phyloP scores from a whole-genome alignment of 1,140 invertebrate species.

The Calephelis virginiensis region DNA sequence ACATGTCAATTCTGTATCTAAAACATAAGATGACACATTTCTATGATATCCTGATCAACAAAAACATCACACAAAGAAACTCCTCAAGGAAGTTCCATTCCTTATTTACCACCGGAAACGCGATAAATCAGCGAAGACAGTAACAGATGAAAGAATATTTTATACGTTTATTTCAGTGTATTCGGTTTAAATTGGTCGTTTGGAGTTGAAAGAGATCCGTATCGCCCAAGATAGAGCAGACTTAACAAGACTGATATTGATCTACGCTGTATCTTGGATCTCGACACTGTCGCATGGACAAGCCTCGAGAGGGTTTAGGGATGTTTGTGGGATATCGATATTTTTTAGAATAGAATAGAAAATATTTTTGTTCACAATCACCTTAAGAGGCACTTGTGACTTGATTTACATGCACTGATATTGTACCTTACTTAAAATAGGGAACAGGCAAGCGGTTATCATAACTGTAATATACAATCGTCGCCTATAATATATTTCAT shows the following conservation, averaged over 20 bases:
- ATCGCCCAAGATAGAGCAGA: conserved; percentile 1
- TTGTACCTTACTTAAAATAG: too few relatives aligned
- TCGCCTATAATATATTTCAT: too few relatives aligned
- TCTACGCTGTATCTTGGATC: background rate
- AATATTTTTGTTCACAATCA: too few relatives aligned
- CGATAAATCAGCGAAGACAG: conserved; percentile 1
- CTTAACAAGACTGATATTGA: conserved; percentile 2
- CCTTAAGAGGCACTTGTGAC: too few relatives aligned
- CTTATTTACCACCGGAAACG: background rate
- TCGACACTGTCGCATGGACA: conserved; percentile 5
- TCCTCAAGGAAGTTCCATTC: background rate
- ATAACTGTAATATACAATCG: too few relatives aligned
- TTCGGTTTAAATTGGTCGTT: conserved; percentile 5
- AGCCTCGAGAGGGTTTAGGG: background rate
- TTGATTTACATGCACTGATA: too few relatives aligned
- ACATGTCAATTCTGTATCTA: too few relatives aligned
- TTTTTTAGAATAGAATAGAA: too few relatives aligned
- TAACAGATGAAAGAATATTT: conserved; percentile 15
- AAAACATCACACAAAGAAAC: background rate
- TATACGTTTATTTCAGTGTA: conserved; percentile 6
- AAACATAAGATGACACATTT: too few relatives aligned
- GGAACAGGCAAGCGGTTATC: too few relatives aligned
- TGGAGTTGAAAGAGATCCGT: conserved; percentile 3
- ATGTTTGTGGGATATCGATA: background rate
- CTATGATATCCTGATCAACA: background rate